phyloP scores from a whole-genome alignment of 1,140 invertebrate species.

The Drosophila hydei region DNA sequence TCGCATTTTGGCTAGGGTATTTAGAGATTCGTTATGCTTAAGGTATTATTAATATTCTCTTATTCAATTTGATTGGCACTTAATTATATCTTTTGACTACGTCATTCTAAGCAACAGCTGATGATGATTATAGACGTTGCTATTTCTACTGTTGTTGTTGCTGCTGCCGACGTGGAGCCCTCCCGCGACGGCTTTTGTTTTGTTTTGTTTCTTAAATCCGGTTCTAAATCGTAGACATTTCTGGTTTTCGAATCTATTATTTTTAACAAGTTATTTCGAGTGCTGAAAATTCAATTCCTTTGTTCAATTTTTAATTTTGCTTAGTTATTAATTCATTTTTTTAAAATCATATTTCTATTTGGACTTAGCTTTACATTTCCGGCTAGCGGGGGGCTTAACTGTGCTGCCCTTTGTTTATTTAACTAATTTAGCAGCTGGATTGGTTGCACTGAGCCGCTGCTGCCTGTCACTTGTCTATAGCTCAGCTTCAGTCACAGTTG shows the following conservation, averaged over 20 bases:
- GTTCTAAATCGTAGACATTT: slow-evolving; percentile 69
- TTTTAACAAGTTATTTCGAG: slow-evolving; percentile 49
- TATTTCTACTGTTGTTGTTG: slow-evolving; percentile 23
- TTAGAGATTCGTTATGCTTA: slow-evolving; percentile 47
- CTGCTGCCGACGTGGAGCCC: slow-evolving; percentile 31
- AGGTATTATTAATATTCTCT: slow-evolving; percentile 44
- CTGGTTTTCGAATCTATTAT: slow-evolving; percentile 51
- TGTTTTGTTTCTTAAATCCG: slow-evolving; percentile 54
- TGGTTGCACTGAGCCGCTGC: slow-evolving; percentile 56
- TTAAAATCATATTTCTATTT: neutral
- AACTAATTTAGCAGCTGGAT: slow-evolving; percentile 49
- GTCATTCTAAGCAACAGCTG: slow-evolving; percentile 58
- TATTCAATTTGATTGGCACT: slow-evolving; percentile 73
- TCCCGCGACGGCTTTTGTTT: slow-evolving; percentile 61
- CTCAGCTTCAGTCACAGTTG: slow-evolving; percentile 5
- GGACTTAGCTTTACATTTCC: slow-evolving; percentile 23
- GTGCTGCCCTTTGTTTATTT: slow-evolving; percentile 35
- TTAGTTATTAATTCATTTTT: slow-evolving; percentile 14
- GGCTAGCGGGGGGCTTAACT: neutral
- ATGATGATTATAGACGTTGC: slow-evolving; percentile 33
- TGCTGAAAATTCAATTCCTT: slow-evolving; percentile 59
- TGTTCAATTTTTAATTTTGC: slow-evolving; percentile 38
- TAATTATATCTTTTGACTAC: slow-evolving; percentile 75
- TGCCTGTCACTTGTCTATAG: slow-evolving; percentile 46
- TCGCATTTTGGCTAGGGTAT: slow-evolving; percentile 45